Percentiles rank a stretch among this genome's conserved stretches.
Conservation (phyloP, 2,888 invertebrate genomes). For the Masnerella sp. region DNA sequence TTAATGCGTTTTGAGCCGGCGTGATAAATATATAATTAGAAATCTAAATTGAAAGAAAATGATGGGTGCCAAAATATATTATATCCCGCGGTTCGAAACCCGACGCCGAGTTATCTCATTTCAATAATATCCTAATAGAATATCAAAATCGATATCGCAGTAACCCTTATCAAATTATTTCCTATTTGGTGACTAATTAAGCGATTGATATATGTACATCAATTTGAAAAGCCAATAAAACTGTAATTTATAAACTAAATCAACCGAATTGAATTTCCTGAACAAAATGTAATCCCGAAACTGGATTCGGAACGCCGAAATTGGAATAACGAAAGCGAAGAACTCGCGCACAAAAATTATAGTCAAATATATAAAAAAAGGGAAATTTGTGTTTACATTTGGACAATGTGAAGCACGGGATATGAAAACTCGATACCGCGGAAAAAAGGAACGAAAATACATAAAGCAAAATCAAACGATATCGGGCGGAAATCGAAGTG, state of each 20-base stretch:
- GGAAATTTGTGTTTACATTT: conserved; percentile 12
- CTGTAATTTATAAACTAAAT: conserved; percentile 22
- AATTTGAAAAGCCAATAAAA: conserved; percentile 23
- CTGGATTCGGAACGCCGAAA: conserved; percentile 11
- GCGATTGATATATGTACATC: conserved; percentile 4
- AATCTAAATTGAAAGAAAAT: conserved; percentile 12
- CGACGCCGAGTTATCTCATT: conserved; percentile 13
- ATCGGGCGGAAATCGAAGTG: no score
- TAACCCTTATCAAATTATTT: conserved; percentile 34
- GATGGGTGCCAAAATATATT: conserved; percentile 6
- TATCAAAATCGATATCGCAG: conserved; percentile 7
- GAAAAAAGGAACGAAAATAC: no score
- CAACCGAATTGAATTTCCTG: not conserved
- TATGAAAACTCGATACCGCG: conserved; percentile 8
- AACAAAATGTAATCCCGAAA: not conserved
- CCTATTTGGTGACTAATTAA: conserved; percentile 10
- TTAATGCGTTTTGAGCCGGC: not conserved
- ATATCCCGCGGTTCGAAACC: not conserved
- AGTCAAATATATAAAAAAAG: conserved; percentile 12
- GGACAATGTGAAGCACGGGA: conserved; percentile 8
- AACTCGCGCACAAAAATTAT: conserved; percentile 8
- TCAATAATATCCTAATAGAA: conserved; percentile 28
- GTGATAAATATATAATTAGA: conserved; percentile 14
- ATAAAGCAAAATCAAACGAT: no score
- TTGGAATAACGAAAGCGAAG: conserved; percentile 23